These are phyloP conservation scores for Psix sp. DNA, from an alignment of 1,140 invertebrate genomes.

Conservation along the genomic window DNA sequence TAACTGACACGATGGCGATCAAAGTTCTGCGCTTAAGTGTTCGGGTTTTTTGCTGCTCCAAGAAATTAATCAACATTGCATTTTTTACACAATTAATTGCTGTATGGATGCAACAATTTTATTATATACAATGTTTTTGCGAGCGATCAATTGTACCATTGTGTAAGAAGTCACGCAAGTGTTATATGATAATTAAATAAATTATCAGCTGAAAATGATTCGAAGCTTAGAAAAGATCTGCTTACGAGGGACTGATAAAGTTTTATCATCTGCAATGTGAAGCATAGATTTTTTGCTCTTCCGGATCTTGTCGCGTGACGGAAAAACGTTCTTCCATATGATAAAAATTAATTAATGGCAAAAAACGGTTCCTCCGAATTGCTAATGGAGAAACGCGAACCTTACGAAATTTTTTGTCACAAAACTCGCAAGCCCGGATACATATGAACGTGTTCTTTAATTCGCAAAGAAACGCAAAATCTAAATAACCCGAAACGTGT, in stretches of 20 bases:
- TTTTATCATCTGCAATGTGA: no score
- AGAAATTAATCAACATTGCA: slow-evolving; percentile 20
- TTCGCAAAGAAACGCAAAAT: slow-evolving; percentile 37
- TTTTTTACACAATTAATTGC: slow-evolving; percentile 28
- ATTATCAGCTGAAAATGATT: no score
- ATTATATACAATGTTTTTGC: slow-evolving; percentile 28
- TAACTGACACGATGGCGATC: slow-evolving; percentile 21
- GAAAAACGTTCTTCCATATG: no score
- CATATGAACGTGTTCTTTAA: slow-evolving; percentile 38
- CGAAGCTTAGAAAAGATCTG: no score
- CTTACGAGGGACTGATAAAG: no score
- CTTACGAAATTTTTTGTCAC: slow-evolving; percentile 15
- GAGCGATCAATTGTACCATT: slow-evolving; percentile 8
- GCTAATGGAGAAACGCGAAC: slow-evolving; percentile 6
- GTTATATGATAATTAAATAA: slow-evolving; percentile 20
- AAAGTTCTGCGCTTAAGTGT: slow-evolving; percentile 11
- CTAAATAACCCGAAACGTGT: slow-evolving; percentile 20
- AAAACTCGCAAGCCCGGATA: slow-evolving; percentile 20
- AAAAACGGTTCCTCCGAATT: slow-evolving; percentile 2
- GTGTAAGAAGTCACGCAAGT: slow-evolving; percentile 21
- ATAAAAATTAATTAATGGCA: slow-evolving; percentile 10
- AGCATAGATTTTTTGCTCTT: no score
- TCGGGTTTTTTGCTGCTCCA: slow-evolving; percentile 7
- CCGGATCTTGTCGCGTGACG: no score
- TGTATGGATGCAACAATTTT: slow-evolving; percentile 9